Evolutionary conservation across 2,888 invertebrate genomes (phyloP).

Genomic region (Drosophila kuntzei): DNA sequence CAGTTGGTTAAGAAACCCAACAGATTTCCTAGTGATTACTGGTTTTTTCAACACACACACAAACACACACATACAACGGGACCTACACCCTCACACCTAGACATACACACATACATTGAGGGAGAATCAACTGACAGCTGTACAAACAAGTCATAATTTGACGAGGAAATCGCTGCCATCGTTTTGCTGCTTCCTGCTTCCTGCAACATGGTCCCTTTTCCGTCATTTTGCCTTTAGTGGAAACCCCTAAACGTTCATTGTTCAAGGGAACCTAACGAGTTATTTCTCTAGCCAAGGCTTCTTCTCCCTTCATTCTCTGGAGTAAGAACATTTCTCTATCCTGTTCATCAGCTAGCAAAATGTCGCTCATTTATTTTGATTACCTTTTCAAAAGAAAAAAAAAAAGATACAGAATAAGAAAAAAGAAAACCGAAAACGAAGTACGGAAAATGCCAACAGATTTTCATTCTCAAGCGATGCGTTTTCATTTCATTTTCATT

Average conservation of each 20-base stretch:
- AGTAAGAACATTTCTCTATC: conserved; percentile 47
- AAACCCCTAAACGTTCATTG: conserved; percentile 57
- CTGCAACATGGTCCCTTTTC: conserved; percentile 58
- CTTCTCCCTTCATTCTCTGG: not conserved
- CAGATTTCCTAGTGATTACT: conserved; percentile 56
- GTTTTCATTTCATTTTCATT: conserved; percentile 46
- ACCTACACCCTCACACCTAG: conserved; percentile 1
- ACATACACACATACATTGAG: not conserved
- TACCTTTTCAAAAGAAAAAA: conserved; percentile 62
- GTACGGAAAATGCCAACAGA: conserved; percentile 58
- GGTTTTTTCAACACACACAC: conserved; percentile 26
- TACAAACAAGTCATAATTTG: conserved; percentile 79
- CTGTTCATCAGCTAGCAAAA: conserved; percentile 69
- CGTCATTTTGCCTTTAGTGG: conserved; percentile 47
- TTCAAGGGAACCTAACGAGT: conserved; percentile 65
- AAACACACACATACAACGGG: not conserved
- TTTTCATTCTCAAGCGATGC: conserved; percentile 49
- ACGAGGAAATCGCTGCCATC: conserved; percentile 68
- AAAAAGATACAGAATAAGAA: not conserved
- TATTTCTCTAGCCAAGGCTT: conserved; percentile 47
- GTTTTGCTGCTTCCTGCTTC: conserved; percentile 57
- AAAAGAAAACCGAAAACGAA: not conserved
- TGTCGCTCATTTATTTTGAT: conserved; percentile 80
- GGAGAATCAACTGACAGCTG: conserved; percentile 67
- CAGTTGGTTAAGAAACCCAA: conserved; percentile 41